These are phyloP conservation scores for Polydrusus pterygomalis DNA, from an alignment of 2,888 invertebrate species.

Conservation along the genomic window DNA sequence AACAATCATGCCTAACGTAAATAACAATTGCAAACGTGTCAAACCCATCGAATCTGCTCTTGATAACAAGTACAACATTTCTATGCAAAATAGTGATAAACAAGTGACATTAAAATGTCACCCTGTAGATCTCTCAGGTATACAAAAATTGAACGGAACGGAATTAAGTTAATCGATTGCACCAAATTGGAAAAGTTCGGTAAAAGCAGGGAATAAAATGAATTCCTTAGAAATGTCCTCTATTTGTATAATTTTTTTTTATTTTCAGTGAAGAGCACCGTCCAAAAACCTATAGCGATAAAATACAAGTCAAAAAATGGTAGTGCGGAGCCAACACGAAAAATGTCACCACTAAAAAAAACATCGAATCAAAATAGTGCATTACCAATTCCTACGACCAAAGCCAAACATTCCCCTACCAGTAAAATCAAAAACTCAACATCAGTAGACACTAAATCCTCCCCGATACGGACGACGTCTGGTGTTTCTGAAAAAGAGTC, in stretches of 20 bases:
- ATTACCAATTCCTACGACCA: conserved; percentile 17
- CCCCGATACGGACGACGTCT: background rate
- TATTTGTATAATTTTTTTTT: conserved; percentile 31
- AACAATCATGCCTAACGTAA: too few species aligned
- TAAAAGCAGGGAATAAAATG: too few species aligned
- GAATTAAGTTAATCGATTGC: too few species aligned
- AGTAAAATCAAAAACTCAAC: background rate
- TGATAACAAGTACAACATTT: too few species aligned
- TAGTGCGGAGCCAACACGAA: conserved; percentile 53
- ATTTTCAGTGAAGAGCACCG: conserved; percentile 70
- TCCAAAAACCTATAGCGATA: conserved; percentile 74
- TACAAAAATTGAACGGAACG: too few species aligned
- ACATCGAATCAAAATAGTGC: conserved; percentile 13
- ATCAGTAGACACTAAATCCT: background rate
- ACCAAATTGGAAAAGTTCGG: too few species aligned
- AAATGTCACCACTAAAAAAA: conserved; percentile 48
- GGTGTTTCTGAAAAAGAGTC: conserved; percentile 24
- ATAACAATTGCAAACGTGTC: too few species aligned
- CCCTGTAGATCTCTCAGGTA: too few species aligned
- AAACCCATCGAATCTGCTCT: too few species aligned
- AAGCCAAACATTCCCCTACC: conserved; percentile 1
- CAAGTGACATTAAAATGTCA: too few species aligned
- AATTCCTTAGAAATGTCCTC: too few species aligned
- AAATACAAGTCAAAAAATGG: conserved; percentile 68
- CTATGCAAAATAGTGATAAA: too few species aligned